Evolutionary conservation across 2,797 vertebrate genomes (phyloP), one percentile per base, ranked within the genome.

Genomic region (Acridotheres tristis): DNA sequence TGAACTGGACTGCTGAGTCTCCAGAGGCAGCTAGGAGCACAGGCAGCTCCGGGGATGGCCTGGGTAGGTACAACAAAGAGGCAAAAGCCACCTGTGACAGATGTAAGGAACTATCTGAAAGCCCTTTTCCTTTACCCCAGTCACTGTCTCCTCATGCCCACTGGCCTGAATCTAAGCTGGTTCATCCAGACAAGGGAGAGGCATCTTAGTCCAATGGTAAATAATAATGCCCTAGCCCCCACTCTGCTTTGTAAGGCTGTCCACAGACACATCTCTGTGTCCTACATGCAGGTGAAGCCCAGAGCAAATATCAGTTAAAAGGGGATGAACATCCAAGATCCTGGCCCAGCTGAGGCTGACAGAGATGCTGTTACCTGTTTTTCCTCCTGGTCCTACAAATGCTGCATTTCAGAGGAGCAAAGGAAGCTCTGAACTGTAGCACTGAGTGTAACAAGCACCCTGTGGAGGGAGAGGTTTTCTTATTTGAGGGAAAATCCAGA

Each of bases 231-330:
- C 38, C 38, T 16, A 19, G 32, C 12, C 12, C 20, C 26, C 0
- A 3, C 26, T 75, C 20, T 7, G 0, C 53, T 72, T 63, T 29
- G 15, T 78, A 23, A 57, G 59, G 21, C 12, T 66, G 23, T 22
- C 82, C 8, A 3, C 42, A 58, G 78, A 23, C 58, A 50, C 4
- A 3, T 17, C 0, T 0, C 29, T 59, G 23, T 51, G 61, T 80
- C 53, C 66, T 59, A 13, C 29, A 6, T n/a, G 66, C 73, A 75
- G 43, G 4, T 65, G 29, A 45, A 48, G 72, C 23, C 21, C 27
- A 54, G 47, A 83, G 51, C n/a, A 73, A 30, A 20, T 69, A 38
- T 38, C 36, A 38, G 36, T 38, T 10, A 38, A 38, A 38, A 38
- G 27, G 10, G 16, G 9, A 23, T 74, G 38, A 82, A 40, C 14